A percentile compares a stretch with the other conserved stretches of the same genome.
phyloP scores from a whole-genome alignment of 2,888 invertebrate genomes.

The Chloroclysta siterata region DNA sequence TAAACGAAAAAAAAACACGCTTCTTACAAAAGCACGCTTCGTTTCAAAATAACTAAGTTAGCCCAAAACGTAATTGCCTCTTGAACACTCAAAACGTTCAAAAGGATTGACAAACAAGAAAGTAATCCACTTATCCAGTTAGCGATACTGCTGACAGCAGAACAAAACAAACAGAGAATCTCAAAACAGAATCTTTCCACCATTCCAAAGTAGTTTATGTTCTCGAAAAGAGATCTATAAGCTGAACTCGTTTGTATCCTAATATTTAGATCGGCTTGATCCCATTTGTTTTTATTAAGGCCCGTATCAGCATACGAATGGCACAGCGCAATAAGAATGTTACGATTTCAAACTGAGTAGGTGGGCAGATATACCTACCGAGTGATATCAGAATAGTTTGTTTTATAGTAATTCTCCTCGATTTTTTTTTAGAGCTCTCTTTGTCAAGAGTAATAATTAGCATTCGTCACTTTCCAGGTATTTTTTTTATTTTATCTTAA shows the following conservation, averaged over 20 bases:
- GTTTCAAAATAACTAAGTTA: too few relatives aligned
- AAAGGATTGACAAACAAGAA: slow-evolving; percentile 19
- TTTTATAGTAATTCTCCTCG: neutral
- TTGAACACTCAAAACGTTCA: neutral
- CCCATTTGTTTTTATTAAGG: slow-evolving; percentile 75
- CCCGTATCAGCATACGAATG: slow-evolving; percentile 74
- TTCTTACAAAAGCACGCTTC: too few relatives aligned
- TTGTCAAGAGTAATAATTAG: too few relatives aligned
- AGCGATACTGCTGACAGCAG: slow-evolving; percentile 25
- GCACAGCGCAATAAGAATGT: slow-evolving; percentile 54
- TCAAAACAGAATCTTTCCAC: slow-evolving; percentile 31
- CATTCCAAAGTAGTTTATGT: slow-evolving; percentile 36
- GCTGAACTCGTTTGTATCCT: slow-evolving; percentile 58
- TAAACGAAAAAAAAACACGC: too few relatives aligned
- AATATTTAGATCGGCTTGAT: slow-evolving; percentile 71
- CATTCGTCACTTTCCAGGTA: too few relatives aligned
- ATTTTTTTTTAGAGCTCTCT: too few relatives aligned
- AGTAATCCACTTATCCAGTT: slow-evolving; percentile 23
- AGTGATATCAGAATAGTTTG: neutral
- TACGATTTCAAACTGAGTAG: slow-evolving; percentile 15
- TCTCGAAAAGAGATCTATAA: slow-evolving; percentile 41
- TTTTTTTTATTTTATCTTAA: too few relatives aligned
- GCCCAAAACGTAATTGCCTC: too few relatives aligned
- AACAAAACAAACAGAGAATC: slow-evolving; percentile 28
- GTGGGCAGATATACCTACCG: slow-evolving; percentile 1